These are phyloP conservation scores for Ceraclea dissimilis DNA, from an alignment of 2,888 invertebrate species.

Conservation along the genomic window DNA sequence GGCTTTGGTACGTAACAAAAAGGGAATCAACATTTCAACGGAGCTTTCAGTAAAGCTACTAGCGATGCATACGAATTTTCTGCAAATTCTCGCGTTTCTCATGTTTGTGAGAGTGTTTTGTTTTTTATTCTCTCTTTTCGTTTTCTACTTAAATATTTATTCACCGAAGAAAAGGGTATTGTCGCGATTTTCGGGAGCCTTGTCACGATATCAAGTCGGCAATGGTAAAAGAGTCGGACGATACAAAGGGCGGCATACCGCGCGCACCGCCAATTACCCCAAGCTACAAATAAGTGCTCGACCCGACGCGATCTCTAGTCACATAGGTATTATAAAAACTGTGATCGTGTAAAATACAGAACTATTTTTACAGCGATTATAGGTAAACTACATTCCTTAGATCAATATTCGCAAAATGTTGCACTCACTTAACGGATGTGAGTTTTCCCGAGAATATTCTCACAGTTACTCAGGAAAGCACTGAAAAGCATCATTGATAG, in stretches of 20 bases:
- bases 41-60: no score
- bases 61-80: neutral
- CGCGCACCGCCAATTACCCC: slow-evolving; percentile 16
- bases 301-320: slow-evolving; percentile 8
- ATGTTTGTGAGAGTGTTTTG: neutral
- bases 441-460: no score
- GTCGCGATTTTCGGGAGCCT: slow-evolving; percentile 10
- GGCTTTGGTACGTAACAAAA: neutral
- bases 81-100: neutral
- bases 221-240: slow-evolving; percentile 8
- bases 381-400: no score
- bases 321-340: neutral
- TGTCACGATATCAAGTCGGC: slow-evolving; percentile 6
- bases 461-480: no score
- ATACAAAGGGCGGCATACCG: slow-evolving; percentile 9
- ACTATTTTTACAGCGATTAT: no score
- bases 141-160: neutral
- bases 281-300: slow-evolving; percentile 21
- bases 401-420: no score
- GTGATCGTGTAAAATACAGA: no score
- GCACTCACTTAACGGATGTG: no score
- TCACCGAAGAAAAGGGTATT: slow-evolving; percentile 7
- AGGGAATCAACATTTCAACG: neutral
- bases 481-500: no score
- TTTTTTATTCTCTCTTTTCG: neutral